phyloP scores from a whole-genome alignment of 2,888 invertebrate species.

The Synanthedon myopaeformis region DNA sequence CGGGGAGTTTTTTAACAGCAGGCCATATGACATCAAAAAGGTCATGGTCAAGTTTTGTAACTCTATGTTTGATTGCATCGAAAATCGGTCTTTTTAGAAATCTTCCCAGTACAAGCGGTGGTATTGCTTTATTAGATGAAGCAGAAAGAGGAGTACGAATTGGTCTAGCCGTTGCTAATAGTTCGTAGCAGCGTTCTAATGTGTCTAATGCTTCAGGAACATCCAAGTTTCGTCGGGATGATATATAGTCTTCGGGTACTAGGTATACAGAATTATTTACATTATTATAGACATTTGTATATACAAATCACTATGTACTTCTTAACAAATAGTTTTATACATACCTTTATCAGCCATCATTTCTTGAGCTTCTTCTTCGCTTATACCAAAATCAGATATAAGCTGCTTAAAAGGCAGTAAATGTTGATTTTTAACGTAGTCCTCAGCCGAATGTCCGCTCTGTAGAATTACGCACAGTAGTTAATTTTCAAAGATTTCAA shows the following conservation, averaged over 20 bases:
- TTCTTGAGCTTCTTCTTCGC: conserved; percentile 73
- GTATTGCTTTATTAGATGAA: conserved; percentile 67
- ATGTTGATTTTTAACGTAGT: conserved; percentile 77
- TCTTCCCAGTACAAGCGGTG: conserved; percentile 74
- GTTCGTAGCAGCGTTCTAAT: conserved; percentile 80
- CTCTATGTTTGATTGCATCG: conserved; percentile 78
- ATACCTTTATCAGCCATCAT: conserved; percentile 85
- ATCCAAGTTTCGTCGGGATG: conserved; percentile 78
- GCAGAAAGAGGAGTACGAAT: conserved; percentile 70
- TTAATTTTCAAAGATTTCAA: background rate
- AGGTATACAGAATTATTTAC: conserved; percentile 9
- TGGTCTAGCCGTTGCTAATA: conserved; percentile 74
- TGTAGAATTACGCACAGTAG: conserved; percentile 32
- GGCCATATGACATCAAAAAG: conserved; percentile 92
- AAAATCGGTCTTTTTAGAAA: conserved; percentile 80
- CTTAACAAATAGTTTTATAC: conserved; percentile 8
- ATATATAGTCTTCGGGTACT: conserved; percentile 82
- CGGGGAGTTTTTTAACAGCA: conserved; percentile 82
- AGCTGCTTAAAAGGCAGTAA: conserved; percentile 78
- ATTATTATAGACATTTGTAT: background rate
- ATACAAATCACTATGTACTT: background rate
- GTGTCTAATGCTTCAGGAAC: conserved; percentile 78
- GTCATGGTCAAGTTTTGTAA: conserved; percentile 87
- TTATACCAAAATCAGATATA: conserved; percentile 77
- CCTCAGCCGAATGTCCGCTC: conserved; percentile 84